Conservation (phyloP, 1,140 invertebrate genomes). For the Drosophila saltans region DNA sequence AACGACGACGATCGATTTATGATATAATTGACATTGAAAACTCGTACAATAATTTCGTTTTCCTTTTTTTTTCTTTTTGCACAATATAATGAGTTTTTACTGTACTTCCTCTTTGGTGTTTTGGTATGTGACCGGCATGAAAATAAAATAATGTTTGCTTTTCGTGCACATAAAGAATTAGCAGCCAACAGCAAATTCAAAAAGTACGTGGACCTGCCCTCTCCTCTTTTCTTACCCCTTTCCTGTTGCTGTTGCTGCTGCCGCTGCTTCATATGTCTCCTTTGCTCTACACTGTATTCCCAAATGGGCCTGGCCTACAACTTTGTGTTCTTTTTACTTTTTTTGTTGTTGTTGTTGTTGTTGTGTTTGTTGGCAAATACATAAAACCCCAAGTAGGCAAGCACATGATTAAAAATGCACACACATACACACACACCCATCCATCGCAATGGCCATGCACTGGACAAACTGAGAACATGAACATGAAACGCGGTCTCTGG, state of each 20-base stretch:
- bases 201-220: constrained; percentile 57
- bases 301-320: constrained; percentile 71
- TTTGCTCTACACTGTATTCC: constrained; percentile 60
- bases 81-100: constrained; percentile 61
- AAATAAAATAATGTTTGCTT: constrained; percentile 26
- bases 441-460: background rate
- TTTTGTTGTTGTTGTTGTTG: constrained; percentile 8
- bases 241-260: no score
- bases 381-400: constrained; percentile 68
- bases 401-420: constrained; percentile 78
- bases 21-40: constrained; percentile 67
- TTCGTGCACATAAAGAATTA: constrained; percentile 78
- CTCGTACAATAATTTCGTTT: constrained; percentile 38
- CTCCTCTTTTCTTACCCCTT: background rate
- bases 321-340: constrained; percentile 38
- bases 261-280: constrained; percentile 14
- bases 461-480: background rate
- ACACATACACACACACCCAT: constrained; percentile 32
- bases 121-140: constrained; percentile 30
- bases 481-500: constrained; percentile 38
- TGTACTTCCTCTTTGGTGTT: constrained; percentile 56
- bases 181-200: constrained; percentile 40
- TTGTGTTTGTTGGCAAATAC: constrained; percentile 45
- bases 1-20: constrained; percentile 55
- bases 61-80: constrained; percentile 24